Evolutionary conservation across 1,140 invertebrate genomes (phyloP).

Genomic region (Pogonomyrmex californicus): DNA sequence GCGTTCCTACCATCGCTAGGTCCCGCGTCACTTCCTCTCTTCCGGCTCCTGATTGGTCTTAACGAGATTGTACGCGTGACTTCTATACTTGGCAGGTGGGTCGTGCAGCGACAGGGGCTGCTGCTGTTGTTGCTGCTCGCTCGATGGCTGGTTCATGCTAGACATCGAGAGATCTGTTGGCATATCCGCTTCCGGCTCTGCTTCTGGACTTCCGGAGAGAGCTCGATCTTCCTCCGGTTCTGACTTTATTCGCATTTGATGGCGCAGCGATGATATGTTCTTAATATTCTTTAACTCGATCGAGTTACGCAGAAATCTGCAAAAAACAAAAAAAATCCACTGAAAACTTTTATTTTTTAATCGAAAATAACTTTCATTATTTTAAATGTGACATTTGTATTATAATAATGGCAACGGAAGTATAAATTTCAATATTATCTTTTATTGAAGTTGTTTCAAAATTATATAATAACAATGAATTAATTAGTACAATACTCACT

Average conservation of each 20-base stretch:
- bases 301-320: constrained; percentile 94
- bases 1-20: constrained; percentile 75
- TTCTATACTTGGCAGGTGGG: constrained; percentile 85
- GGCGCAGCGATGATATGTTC: constrained; percentile 95
- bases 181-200: constrained; percentile 88
- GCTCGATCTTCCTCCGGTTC: constrained; percentile 86
- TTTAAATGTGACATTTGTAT: not conserved
- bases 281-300: constrained; percentile 97
- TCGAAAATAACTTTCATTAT: not conserved
- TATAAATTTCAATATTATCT: constrained; percentile 13
- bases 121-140: constrained; percentile 78
- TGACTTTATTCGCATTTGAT: constrained; percentile 92
- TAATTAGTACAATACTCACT: constrained; percentile 90
- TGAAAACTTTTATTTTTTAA: not conserved
- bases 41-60: constrained; percentile 85
- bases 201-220: constrained; percentile 44
- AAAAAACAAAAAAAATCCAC: not conserved
- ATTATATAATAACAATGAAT: constrained; percentile 21
- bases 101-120: constrained; percentile 84
- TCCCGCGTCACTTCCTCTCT: constrained; percentile 86
- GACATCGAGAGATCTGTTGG: constrained; percentile 90
- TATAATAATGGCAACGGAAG: not conserved
- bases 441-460: constrained; percentile 3
- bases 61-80: constrained; percentile 86
- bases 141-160: constrained; percentile 84